phyloP scores from a whole-genome alignment of 2,797 vertebrate genomes.

The Sebastes oblongus region DNA sequence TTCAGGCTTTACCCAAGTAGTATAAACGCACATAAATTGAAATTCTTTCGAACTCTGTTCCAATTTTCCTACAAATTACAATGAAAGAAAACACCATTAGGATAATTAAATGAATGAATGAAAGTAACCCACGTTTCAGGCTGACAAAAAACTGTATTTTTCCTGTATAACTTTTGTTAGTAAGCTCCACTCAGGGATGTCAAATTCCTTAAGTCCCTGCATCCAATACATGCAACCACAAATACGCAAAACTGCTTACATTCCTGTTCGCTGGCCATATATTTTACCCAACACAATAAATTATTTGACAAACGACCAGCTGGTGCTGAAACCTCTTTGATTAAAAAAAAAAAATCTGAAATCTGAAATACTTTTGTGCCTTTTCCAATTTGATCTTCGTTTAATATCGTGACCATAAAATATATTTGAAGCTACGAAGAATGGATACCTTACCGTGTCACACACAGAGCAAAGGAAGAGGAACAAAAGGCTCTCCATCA shows the following conservation, averaged over 20 bases:
- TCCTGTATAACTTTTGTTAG: too few relatives aligned
- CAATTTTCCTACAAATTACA: neutral
- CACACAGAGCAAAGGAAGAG: neutral
- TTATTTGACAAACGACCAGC: neutral
- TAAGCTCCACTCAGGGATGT: neutral
- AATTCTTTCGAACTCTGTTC: neutral
- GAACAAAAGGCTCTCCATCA: neutral
- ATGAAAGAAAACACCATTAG: neutral
- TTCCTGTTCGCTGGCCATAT: neutral
- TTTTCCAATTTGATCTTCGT: neutral
- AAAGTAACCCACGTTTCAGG: neutral
- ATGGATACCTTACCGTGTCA: neutral
- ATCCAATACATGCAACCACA: neutral
- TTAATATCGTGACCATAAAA: neutral
- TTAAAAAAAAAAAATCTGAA: neutral
- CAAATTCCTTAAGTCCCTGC: neutral
- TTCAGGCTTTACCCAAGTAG: neutral
- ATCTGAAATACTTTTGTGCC: too few relatives aligned
- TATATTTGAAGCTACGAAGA: neutral
- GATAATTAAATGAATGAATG: too few relatives aligned
- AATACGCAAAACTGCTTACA: neutral
- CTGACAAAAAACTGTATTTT: neutral
- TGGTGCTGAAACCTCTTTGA: too few relatives aligned
- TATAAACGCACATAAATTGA: neutral
- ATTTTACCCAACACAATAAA: neutral